Evolutionary conservation across 1,140 invertebrate species (phyloP), one percentile per base, ranked within the genome.

Genomic region (Brachionus rotundiformis): DNA sequence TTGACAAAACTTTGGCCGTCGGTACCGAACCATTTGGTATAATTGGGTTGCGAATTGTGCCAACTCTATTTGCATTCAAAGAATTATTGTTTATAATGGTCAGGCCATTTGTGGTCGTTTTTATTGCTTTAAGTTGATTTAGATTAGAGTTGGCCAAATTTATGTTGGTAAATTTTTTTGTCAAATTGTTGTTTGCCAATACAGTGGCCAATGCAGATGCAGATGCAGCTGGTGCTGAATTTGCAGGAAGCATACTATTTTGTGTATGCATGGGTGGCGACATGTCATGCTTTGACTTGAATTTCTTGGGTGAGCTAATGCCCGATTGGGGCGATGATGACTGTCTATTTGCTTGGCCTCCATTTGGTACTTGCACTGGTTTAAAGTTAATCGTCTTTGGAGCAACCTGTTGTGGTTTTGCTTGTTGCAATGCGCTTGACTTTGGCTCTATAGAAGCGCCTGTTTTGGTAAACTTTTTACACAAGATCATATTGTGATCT

Each of bases 61-160:
- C 16, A 73, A 27, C 8, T 44, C 25, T 73, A 16, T 73, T 47
- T 8, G 8, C 13, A n/a, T 23, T 23, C 3, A 73, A 1, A 41
- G n/a, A 19, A 73, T 44, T 73, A 27, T 73, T 73, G 3, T 41
- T 73, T 73, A 73, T 44, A 11, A 73, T 73, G 10, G 36, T 73
- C 36, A 73, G 6, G 44, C 68, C 39, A 44, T 73, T 73, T 3
- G 36, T 41, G 3, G 39, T 25, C 1, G 68, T 73, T 47, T 73
- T 73, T 41, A 73, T 73, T 31, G 68, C 13, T 73, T 73, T 73
- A 5, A 73, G 8, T 41, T 73, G 25, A 27, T 11, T 68, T 8
- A 68, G n/a, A 68, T 68, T 73, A 6, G 39, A 73, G 44, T 73
- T 73, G n/a, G 68, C 36, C 39, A 73, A 44, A 73, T 73, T 73